These are phyloP conservation scores for Scopus umbretta DNA, from an alignment of 2,113 vertebrate genomes.

Conservation along the genomic window DNA sequence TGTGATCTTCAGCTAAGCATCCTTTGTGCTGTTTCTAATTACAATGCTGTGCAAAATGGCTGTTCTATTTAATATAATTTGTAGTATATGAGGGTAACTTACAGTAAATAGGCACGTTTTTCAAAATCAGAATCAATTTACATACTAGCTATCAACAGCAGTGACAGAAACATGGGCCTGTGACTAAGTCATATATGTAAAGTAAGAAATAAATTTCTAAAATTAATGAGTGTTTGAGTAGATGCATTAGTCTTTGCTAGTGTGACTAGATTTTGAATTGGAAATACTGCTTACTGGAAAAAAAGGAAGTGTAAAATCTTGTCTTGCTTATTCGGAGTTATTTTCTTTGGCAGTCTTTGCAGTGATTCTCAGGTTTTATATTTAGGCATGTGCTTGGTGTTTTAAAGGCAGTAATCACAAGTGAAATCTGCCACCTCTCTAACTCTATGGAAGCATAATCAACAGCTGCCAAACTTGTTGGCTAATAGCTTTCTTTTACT, in stretches of 20 bases:
- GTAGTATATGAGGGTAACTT: not conserved
- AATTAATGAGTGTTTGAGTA: not conserved
- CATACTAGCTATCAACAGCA: constrained; percentile 23
- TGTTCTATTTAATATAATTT: constrained; percentile 20
- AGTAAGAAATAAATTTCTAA: not conserved
- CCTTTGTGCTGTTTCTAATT: constrained; percentile 24
- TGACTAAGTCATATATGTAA: not conserved
- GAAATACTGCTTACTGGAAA: not conserved
- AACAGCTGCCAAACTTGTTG: not conserved
- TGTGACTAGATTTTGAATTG: not conserved
- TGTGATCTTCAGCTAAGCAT: not conserved
- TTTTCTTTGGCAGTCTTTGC: not conserved
- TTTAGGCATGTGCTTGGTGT: not conserved
- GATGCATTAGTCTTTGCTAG: not conserved
- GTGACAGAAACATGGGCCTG: not conserved
- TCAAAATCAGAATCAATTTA: constrained; percentile 50
- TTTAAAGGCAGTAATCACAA: not conserved
- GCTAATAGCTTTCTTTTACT: not conserved
- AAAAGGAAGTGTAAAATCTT: not conserved
- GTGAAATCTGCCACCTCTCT: not conserved
- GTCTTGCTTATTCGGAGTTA: not conserved
- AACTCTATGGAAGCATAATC: not conserved
- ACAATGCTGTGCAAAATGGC: not conserved
- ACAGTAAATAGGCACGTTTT: constrained; percentile 32
- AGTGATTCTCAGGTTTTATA: not conserved